Conservation (phyloP, 2,113 vertebrate species). For the Rhineura floridana region DNA sequence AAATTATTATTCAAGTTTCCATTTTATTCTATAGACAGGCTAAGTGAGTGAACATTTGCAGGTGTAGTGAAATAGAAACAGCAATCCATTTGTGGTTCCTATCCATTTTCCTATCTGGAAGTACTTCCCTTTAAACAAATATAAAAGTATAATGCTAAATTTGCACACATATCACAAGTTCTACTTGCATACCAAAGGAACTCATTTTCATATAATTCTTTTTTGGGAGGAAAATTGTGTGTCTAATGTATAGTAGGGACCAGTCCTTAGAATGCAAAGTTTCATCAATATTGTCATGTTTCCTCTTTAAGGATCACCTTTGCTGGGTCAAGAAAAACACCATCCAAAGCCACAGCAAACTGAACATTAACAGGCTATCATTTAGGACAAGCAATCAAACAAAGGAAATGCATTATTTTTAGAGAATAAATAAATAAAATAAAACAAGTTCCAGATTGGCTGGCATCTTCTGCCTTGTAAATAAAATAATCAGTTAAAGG, state of each 20-base stretch:
- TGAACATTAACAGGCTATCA: conserved; percentile 46
- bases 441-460: conserved; percentile 9
- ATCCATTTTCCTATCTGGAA: background rate
- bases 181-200: background rate
- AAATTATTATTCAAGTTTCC: background rate
- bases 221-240: too few species aligned
- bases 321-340: conserved; percentile 17
- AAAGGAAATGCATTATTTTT: conserved; percentile 10
- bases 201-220: background rate
- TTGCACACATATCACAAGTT: background rate
- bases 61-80: background rate
- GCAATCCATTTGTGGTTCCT: background rate
- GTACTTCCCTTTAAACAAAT: background rate
- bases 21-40: background rate
- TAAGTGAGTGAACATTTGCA: background rate
- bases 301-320: conserved; percentile 18
- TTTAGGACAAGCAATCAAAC: conserved; percentile 27
- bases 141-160: background rate
- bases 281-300: conserved; percentile 48
- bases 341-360: conserved; percentile 51
- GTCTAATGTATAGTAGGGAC: background rate
- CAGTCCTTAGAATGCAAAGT: conserved; percentile 49
- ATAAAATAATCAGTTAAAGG: conserved; percentile 39
- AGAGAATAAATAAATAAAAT: background rate
- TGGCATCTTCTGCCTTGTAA: conserved; percentile 49